Evolutionary conservation across 1,140 invertebrate species (phyloP).

Genomic region (Cryptotermes secundus): DNA sequence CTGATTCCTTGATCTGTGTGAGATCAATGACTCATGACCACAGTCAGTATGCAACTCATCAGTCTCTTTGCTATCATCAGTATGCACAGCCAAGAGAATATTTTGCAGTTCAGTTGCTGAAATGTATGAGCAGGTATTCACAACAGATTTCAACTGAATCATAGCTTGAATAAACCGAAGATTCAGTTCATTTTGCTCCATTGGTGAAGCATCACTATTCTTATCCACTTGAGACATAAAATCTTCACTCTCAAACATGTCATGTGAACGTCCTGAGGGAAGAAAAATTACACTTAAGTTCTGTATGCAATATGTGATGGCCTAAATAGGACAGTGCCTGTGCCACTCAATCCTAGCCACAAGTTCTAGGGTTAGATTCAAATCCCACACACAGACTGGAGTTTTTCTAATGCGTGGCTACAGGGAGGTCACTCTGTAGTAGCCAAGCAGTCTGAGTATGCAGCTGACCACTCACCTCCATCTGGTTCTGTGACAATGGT

Average conservation of each 20-base stretch:
- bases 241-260: neutral
- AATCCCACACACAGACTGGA: too few species aligned
- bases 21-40: neutral
- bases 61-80: neutral
- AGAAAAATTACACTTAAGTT: too few species aligned
- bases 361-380: too few species aligned
- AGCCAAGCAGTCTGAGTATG: too few species aligned
- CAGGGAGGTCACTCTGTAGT: too few species aligned
- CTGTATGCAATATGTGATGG: too few species aligned
- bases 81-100: neutral
- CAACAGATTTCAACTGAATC: constrained; percentile 2
- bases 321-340: too few species aligned
- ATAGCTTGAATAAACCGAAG: constrained; percentile 4
- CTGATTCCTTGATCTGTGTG: neutral
- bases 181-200: neutral
- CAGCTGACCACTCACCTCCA: too few species aligned
- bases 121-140: neutral
- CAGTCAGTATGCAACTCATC: neutral
- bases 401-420: too few species aligned
- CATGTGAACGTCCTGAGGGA: neutral
- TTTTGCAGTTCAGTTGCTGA: neutral
- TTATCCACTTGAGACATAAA: neutral
- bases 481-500: too few species aligned
- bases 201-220: neutral
- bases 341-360: too few species aligned